Evolutionary conservation across 64 coral and sea anemone genomes (phyloP).

Genomic region (Exaiptasia diaphana): DNA sequence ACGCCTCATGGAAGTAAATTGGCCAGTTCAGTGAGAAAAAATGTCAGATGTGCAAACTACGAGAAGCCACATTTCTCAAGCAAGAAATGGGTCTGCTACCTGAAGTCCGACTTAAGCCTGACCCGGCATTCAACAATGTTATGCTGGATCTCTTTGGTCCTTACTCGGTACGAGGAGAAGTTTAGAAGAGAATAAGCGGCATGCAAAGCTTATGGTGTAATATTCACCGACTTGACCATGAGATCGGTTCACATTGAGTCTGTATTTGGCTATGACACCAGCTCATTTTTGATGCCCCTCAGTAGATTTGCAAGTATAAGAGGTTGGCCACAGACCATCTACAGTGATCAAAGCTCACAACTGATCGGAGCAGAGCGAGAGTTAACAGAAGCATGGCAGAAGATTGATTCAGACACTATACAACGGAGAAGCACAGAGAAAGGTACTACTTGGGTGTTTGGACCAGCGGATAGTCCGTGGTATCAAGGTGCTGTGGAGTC

Average conservation of each 20-base stretch:
- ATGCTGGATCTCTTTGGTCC: slow-evolving; percentile 66
- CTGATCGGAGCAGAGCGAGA: slow-evolving; percentile 50
- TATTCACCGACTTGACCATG: slow-evolving; percentile 52
- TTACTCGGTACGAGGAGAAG: slow-evolving; percentile 36
- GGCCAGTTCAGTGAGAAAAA: slow-evolving; percentile 37
- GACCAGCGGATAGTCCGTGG: slow-evolving; percentile 70
- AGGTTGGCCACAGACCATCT: slow-evolving; percentile 58
- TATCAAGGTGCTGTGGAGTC: slow-evolving; percentile 76
- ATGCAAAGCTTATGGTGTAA: slow-evolving; percentile 50
- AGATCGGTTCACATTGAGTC: slow-evolving; percentile 53
- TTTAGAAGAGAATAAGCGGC: slow-evolving; percentile 44
- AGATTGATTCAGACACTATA: slow-evolving; percentile 13
- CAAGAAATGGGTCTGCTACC: slow-evolving; percentile 59
- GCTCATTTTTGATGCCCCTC: slow-evolving; percentile 44
- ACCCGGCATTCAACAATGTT: slow-evolving; percentile 40
- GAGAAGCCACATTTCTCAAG: slow-evolving; percentile 25
- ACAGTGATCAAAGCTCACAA: slow-evolving; percentile 58
- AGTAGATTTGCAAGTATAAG: slow-evolving; percentile 66
- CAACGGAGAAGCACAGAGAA: slow-evolving; percentile 41
- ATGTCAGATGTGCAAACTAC: slow-evolving; percentile 54
- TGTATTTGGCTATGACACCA: slow-evolving; percentile 44
- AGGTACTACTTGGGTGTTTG: slow-evolving; percentile 57
- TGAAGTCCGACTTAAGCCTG: slow-evolving; percentile 42
- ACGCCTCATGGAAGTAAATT: slow-evolving; percentile 44
- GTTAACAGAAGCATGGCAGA: slow-evolving; percentile 61